These are phyloP conservation scores for Chinchilla lanigera DNA, from an alignment of 2,113 vertebrate genomes.

Conservation along the genomic window DNA sequence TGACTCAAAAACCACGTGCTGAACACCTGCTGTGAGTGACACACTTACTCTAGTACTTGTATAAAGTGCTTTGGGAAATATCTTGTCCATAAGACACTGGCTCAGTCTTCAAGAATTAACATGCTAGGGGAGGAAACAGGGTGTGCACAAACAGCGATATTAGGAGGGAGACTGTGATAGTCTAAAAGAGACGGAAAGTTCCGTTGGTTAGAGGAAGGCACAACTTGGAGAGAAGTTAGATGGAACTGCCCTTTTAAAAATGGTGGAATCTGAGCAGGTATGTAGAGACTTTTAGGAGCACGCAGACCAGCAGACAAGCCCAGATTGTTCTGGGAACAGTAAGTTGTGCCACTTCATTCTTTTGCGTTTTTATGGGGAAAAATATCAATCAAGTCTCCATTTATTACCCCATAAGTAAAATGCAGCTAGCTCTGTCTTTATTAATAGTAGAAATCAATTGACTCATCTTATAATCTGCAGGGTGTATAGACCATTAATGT, in stretches of 20 bases:
- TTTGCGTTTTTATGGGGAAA: constrained; percentile 17
- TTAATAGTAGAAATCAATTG: not conserved
- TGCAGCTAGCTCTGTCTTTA: not conserved
- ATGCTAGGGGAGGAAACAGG: not conserved
- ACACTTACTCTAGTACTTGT: not conserved
- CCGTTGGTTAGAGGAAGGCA: not conserved
- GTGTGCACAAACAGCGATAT: not conserved
- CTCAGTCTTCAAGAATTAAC: not conserved
- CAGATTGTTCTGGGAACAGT: not conserved
- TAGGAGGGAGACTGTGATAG: not conserved
- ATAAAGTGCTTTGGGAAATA: not conserved
- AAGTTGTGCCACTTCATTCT: not conserved
- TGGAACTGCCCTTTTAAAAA: not conserved
- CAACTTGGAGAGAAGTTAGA: not conserved
- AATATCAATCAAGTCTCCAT: not conserved
- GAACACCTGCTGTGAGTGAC: not conserved
- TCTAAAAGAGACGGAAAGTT: not conserved
- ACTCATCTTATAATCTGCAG: not conserved
- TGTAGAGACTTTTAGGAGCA: not conserved
- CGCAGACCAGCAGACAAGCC: not conserved
- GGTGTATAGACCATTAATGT: not conserved
- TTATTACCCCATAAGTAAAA: not conserved
- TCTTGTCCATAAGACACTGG: not conserved
- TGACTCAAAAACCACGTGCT: not conserved
- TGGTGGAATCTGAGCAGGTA: not conserved